phyloP scores from a whole-genome alignment of 2,797 vertebrate genomes.

The Coranthus polyacanthus region DNA sequence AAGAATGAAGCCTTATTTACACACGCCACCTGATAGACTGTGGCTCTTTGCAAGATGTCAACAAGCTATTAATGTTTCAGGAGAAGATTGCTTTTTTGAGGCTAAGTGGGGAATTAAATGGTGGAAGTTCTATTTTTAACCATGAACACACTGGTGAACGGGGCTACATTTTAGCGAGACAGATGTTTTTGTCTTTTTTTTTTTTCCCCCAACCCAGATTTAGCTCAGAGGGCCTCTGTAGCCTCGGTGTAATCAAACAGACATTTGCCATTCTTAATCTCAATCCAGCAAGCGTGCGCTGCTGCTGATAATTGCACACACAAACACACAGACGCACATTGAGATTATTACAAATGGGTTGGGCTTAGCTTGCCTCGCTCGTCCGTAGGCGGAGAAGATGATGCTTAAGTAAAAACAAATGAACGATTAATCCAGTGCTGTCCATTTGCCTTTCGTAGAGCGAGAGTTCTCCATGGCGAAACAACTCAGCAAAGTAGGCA shows the following conservation, averaged over 20 bases:
- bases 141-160: conserved; percentile 29
- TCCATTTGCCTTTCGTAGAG: background rate
- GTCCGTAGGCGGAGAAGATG: background rate
- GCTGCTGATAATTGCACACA: conserved; percentile 15
- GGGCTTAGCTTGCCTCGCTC: conserved; percentile 1
- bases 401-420: background rate
- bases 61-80: conserved; percentile 66
- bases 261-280: conserved; percentile 49
- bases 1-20: conserved; percentile 75
- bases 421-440: background rate
- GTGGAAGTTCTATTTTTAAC: conserved; percentile 55
- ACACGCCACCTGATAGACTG: conserved; percentile 71
- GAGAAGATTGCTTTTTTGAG: conserved; percentile 64
- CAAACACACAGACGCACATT: background rate
- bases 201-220: conserved; percentile 27
- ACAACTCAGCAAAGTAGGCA: background rate
- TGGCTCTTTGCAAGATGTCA: conserved; percentile 66
- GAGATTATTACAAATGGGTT: conserved; percentile 23
- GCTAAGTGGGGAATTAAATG: conserved; percentile 69
- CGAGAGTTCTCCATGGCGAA: conserved; percentile 15
- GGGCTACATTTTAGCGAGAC: conserved; percentile 36
- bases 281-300: conserved; percentile 21
- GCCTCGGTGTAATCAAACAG: conserved; percentile 45
- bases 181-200: conserved; percentile 48
- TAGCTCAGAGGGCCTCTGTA: conserved; percentile 22